Base-by-base conservation (phyloP, 2,888 invertebrate species). In the Aporophyla nigra region DNA sequence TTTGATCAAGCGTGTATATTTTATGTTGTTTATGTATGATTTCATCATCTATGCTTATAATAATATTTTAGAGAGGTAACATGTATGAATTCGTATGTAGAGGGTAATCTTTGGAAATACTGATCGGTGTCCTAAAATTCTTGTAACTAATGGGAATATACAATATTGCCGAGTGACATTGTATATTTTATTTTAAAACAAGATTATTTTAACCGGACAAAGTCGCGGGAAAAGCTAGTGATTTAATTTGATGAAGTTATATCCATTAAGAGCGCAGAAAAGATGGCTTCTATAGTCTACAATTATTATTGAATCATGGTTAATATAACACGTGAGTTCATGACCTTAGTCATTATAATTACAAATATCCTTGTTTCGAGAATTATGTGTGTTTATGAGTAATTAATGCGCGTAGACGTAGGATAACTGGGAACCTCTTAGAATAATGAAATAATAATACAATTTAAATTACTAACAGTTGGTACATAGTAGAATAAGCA, bases 341-440 rank as follows among this genome's bases (percentile, higher is more conserved):
- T 62, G 72, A 82, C 68, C 74, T 83, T 83, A 83, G 74, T 83
- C 83, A 83, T 72, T 54, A 54, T 49, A 46, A 71, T 74, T 56
- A 82, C 75, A 84, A 81, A 85, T 85, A 78, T 83, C 78, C 82
- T 74, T 65, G 54, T 77, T 69, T 21, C 77, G 5, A 74, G 83
- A 77, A 82, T 61, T 27, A 78, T 40, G 33, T 56, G 46, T 62
- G 49, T 58, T 73, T 71, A 71, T 85, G 86, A 85, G 68, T 82
- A 83, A 83, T 33, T 69, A 58, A 74, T 27, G 16, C 2, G 71
- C 77, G 71, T 62, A 71, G 43, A 56, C 43, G n/a, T 46, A 33
- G 86, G 62, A 63, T 72, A 74, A 62, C 43, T 27, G 46, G 62
- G 71, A 71, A 62, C 69, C 61, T 77, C 33, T 40, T 5, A 40